Conservation (phyloP, 2,113 vertebrate species). For the Numenius arquata region DNA sequence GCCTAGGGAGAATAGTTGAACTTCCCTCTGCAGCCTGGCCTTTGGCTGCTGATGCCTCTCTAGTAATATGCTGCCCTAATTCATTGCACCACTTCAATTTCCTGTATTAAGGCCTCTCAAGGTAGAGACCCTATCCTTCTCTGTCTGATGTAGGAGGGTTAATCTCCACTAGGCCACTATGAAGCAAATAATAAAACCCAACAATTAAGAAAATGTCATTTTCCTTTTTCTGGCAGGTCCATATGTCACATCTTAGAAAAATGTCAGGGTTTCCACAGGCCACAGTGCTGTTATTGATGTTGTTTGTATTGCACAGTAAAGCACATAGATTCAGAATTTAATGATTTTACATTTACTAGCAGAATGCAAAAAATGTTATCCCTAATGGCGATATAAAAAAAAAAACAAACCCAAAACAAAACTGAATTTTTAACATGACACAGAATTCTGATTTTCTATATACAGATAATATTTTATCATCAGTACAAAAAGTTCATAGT, state of each 20-base stretch:
- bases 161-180: not conserved
- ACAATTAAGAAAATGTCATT: not conserved
- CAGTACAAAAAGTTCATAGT: not conserved
- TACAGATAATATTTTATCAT: not conserved
- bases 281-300: not conserved
- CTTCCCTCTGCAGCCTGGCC: not conserved
- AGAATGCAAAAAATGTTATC: not conserved
- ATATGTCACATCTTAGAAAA: not conserved
- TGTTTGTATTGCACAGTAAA: not conserved
- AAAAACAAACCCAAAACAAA: not conserved
- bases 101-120: not conserved
- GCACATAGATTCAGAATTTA: not conserved
- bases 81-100: not conserved
- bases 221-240: not conserved
- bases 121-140: not conserved
- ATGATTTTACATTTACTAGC: not conserved
- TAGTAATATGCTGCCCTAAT: not conserved
- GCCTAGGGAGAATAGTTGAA: not conserved
- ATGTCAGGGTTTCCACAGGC: not conserved
- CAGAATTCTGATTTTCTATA: not conserved
- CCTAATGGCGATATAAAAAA: accelerated
- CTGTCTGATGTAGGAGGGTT: not conserved
- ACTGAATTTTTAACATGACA: not conserved
- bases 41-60: not conserved
- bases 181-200: not conserved